Evolutionary conservation across 2,113 vertebrate genomes (phyloP), one percentile per base, ranked within the genome.

Genomic region (Phasianus colchicus): DNA sequence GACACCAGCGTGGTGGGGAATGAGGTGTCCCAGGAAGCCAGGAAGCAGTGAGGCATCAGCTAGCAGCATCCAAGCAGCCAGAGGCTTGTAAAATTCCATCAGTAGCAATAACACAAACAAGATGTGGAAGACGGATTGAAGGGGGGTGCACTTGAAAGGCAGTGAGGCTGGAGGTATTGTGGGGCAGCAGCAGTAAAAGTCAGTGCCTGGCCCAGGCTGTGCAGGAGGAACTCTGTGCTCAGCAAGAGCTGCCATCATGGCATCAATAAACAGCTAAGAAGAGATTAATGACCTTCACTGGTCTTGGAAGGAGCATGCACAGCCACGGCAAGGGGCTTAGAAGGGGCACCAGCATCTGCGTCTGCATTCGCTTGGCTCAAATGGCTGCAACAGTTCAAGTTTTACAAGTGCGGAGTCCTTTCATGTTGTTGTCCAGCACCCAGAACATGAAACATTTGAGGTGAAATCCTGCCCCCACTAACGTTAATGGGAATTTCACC

Each of bases 331-430:
- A 93, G 66, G 61, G 90, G 70, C 42, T 95, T 85, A 63, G n/a
- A 93, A 54, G 86, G 77, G 92, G 94, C 84, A 92, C 45, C 54
- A 66, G 83, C 83, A 89, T 24, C 63, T 79, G 80, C 86, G 61
- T 96, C 92, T 96, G 95, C 0, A 0, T 87, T 92, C 92, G 40
- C 48, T 89, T 82, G 90, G 21, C 92, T 66, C 4, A 5, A 87
- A 79, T 79, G 84, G 81, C 81, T 91, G 83, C 0, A 0, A 66
- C 0, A 2, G 88, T 74, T 96, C 92, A 89, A 30, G 77, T 95
- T 96, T 96, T 96, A 96, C 96, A 95, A 96, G 95, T 34, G 77
- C 58, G 45, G 71, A 90, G 94, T 17, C 95, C 95, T 96, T 96
- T 96, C 92, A 96, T 96, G 96, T 96, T 91, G 84, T 32, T 96